phyloP scores from a whole-genome alignment of 1,140 invertebrate genomes.

The Oryzaephilus surinamensis region DNA sequence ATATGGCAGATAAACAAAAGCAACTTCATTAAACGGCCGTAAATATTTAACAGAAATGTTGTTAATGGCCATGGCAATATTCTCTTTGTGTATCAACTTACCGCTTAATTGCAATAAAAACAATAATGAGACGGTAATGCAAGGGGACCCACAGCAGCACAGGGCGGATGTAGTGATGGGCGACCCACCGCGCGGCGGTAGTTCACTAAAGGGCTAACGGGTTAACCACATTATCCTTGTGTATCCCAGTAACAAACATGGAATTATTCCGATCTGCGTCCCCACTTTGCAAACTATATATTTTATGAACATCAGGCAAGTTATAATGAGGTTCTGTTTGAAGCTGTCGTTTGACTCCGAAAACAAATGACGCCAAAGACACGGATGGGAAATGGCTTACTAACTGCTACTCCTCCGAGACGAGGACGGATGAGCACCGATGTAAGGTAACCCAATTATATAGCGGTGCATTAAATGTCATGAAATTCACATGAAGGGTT shows the following conservation, averaged over 20 bases:
- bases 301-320: conserved; percentile 34
- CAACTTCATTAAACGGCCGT: conserved; percentile 16
- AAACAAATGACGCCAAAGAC: conserved; percentile 23
- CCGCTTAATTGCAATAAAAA: conserved; percentile 25
- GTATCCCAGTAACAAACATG: conserved; percentile 21
- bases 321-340: conserved; percentile 33
- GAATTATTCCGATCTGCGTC: conserved; percentile 20
- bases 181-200: too few species aligned
- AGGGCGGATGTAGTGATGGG: too few species aligned
- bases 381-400: conserved; percentile 12
- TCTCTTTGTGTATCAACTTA: conserved; percentile 27
- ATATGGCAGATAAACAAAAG: conserved; percentile 16
- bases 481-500: conserved; percentile 28
- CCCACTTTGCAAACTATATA: conserved; percentile 21
- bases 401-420: conserved; percentile 19
- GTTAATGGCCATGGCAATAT: conserved; percentile 20
- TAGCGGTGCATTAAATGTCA: conserved; percentile 28
- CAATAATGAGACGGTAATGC: conserved; percentile 17
- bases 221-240: conserved; percentile 26
- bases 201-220: conserved; percentile 23
- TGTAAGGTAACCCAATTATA: conserved; percentile 22
- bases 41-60: conserved; percentile 23
- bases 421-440: conserved; percentile 16
- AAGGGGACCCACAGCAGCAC: conserved; percentile 3
- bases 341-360: conserved; percentile 20